Base-by-base conservation (phyloP, 2,113 vertebrate species). In the Strix aluco region DNA sequence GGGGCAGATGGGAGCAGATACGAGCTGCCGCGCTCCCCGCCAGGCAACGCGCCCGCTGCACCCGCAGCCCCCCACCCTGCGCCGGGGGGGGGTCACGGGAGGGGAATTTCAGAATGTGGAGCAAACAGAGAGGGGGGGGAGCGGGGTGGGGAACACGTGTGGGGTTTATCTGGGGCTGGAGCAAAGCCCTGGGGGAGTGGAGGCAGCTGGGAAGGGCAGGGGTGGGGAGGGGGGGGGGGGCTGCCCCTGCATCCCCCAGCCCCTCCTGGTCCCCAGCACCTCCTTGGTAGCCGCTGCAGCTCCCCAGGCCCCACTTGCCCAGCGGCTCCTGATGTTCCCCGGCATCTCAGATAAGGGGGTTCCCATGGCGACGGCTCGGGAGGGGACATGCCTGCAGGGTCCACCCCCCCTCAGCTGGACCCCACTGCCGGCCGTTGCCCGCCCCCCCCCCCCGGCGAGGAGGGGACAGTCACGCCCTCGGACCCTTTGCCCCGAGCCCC, bases 1-100 rank as follows among this genome's bases (percentile, higher is more conserved):
- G 9, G 87, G 89, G 90, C 87, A 77, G 92, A 91, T 62, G 80
- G 46, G 62, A 88, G 66, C 83, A 14, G 92, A 87, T 58, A 86
- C 2, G 0, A 40, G 79, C 74, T 26, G 34, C 87, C 36, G 2
- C 3, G 26, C 71, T 66, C 42, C 85, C 36, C 0, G 29, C 59
- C 95, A 55, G 71, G 29, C 74, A 51, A 30, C 2, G 8, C 7
- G 67, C 83, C 80, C 30, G 0, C 38, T 1, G 29, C 17, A 23
- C 66, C 81, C 32, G 11, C 57, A 38, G 63, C 63, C 44, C 26
- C 59, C 20, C 4, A 4, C 34, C 40, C 30, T 4, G 25, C 4
- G 5, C 32, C 7, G 16, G 26, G 32, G 55, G 55, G 38, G 14
- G 46, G 46, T 4, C 17, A 47, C 8, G 46, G 46, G 44, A 10